phyloP scores from a whole-genome alignment of 2,888 invertebrate genomes.

The Phaonia tiefii region DNA sequence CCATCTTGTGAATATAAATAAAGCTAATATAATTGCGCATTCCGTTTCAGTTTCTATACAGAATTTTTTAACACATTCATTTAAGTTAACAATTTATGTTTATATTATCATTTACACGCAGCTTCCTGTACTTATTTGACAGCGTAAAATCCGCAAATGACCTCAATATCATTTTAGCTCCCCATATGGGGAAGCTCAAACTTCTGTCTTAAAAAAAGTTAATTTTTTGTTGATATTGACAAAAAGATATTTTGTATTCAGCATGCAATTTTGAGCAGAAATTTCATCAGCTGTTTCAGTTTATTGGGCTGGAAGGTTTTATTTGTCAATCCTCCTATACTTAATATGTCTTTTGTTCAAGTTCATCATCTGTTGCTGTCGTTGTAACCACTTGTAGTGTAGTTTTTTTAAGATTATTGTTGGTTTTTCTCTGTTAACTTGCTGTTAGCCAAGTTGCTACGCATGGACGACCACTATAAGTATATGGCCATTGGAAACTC shows the following conservation, averaged over 20 bases:
- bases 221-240: no score
- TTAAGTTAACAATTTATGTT: no score
- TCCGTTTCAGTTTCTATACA: no score
- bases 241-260: not conserved
- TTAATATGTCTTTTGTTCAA: slow-evolving; percentile 19
- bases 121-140: no score
- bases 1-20: no score
- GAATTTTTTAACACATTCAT: no score
- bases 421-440: not conserved
- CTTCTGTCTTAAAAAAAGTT: no score
- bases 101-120: no score
- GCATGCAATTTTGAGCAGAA: slow-evolving; percentile 25
- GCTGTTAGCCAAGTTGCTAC: not conserved
- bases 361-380: slow-evolving; percentile 35
- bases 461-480: not conserved
- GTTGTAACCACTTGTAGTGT: slow-evolving; percentile 36
- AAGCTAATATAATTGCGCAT: no score
- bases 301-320: slow-evolving; percentile 10
- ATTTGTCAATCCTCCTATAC: no score
- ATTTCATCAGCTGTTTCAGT: slow-evolving; percentile 46
- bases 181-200: no score
- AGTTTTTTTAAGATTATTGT: not conserved
- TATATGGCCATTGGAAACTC: not conserved
- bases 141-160: not conserved
- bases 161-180: not conserved